Conservation (phyloP, 2,113 vertebrate species). For the Heloderma charlesbogerti region DNA sequence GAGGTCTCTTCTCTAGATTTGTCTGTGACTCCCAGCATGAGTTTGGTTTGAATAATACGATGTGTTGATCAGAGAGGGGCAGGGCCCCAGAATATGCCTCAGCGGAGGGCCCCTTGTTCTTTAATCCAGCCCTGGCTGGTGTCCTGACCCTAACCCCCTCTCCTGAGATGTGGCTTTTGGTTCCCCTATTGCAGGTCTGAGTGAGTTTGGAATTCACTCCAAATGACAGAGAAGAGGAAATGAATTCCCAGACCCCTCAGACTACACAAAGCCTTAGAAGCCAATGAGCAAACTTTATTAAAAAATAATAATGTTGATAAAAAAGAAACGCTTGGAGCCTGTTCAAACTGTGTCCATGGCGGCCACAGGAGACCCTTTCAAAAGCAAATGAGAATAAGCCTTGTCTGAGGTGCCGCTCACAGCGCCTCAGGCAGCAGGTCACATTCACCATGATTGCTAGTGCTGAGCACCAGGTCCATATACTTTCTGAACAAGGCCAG, state of each 20-base stretch:
- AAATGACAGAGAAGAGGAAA: slow-evolving; percentile 60
- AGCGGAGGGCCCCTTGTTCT: neutral
- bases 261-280: slow-evolving; percentile 50
- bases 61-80: neutral
- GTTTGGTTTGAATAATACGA: neutral
- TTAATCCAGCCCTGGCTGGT: slow-evolving; percentile 10
- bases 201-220: slow-evolving; percentile 41
- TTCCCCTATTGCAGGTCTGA: neutral
- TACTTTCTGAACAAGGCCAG: slow-evolving; percentile 62
- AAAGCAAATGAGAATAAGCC: slow-evolving; percentile 41
- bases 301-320: slow-evolving; percentile 63
- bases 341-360: slow-evolving; percentile 25
- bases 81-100: neutral
- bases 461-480: neutral
- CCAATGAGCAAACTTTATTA: slow-evolving; percentile 66
- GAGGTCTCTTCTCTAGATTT: neutral
- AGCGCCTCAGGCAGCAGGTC: neutral
- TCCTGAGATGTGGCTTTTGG: rapidly evolving
- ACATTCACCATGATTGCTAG: neutral
- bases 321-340: slow-evolving; percentile 59
- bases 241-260: slow-evolving; percentile 56
- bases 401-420: slow-evolving; percentile 7
- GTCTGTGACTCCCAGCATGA: neutral
- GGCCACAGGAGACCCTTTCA: slow-evolving; percentile 48
- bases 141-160: slow-evolving; percentile 11